Evolutionary conservation across 2,113 vertebrate genomes (phyloP), one percentile per base, ranked within the genome.

Genomic region (Cygnus atratus): DNA sequence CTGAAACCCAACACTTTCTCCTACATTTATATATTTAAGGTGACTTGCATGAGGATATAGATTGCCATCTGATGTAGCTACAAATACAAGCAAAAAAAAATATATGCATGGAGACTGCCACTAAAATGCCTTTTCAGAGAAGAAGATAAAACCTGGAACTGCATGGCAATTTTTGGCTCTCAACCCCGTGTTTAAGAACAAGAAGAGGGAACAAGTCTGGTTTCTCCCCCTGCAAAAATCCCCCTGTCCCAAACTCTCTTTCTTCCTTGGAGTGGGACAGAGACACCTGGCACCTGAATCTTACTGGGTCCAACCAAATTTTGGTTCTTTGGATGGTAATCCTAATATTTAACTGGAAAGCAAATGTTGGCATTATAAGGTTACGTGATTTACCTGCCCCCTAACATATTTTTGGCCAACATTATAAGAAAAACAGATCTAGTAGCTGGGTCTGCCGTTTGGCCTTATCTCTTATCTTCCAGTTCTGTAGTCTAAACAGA

Each of bases 71-170:
- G 92, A 95, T 57, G 67, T 67, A 91, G 66, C 82, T 92, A 79
- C 72, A 91, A 71, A 82, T 73, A 41, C 20, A 66, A 79, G 50
- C 4, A n/a, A 57, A 76, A 72, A 87, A 68, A 39, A 4, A 81
- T 61, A 68, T 90, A 52, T 2, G 15, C 70, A 58, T 52, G 67
- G 44, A 81, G 86, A 75, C 65, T 79, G 92, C 35, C 43, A 75
- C 33, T 76, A 41, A 93, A 87, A 93, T 89, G 65, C 31, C 41
- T 94, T 89, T 89, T 50, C 61, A 57, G 73, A 93, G 93, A 68
- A 77, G 90, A 92, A 90, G 58, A 52, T n/a, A 91, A 96, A 96
- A 91, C 77, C 79, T 92, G 89, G 93, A 95, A 67, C 59, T 41
- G n/a, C 66, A 65, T 54, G 65, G 11, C 41, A 71, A 12, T 57